phyloP scores from a whole-genome alignment of 2,797 vertebrate genomes.

The Dendrocincla tyrannina region DNA sequence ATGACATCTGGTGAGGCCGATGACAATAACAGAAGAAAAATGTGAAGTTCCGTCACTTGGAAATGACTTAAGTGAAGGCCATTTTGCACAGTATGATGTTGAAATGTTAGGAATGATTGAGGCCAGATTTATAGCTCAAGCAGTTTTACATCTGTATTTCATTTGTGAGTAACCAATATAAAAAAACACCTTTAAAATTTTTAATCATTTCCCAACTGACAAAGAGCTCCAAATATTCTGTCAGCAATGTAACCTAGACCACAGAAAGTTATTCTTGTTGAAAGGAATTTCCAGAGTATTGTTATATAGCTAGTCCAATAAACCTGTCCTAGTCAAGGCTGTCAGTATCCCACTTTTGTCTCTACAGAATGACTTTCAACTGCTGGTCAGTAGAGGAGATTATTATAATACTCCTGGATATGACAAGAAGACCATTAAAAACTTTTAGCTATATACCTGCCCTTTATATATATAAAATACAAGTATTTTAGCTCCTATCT shows the following conservation, averaged over 20 bases:
- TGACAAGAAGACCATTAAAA: not conserved
- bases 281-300: slow-evolving; percentile 5
- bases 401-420: not conserved
- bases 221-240: slow-evolving; percentile 5
- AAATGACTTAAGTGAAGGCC: slow-evolving; percentile 17
- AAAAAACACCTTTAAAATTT: slow-evolving; percentile 24
- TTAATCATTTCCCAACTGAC: slow-evolving; percentile 42
- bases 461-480: not conserved
- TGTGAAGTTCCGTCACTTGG: slow-evolving; percentile 34
- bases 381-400: not conserved
- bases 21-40: slow-evolving; percentile 60
- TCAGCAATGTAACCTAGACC: not conserved
- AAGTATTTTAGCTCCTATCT: not conserved
- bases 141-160: slow-evolving; percentile 53
- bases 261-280: not conserved
- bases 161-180: slow-evolving; percentile 29
- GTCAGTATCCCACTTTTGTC: not conserved
- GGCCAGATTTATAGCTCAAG: slow-evolving; percentile 48
- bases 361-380: not conserved
- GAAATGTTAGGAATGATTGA: slow-evolving; percentile 53
- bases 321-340: not conserved
- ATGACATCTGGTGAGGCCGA: slow-evolving; percentile 45
- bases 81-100: slow-evolving; percentile 42
- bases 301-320: not conserved
- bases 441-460: not conserved